These are phyloP conservation scores for Leptinotarsa juncta DNA, from an alignment of 2,888 invertebrate species.

Conservation along the genomic window DNA sequence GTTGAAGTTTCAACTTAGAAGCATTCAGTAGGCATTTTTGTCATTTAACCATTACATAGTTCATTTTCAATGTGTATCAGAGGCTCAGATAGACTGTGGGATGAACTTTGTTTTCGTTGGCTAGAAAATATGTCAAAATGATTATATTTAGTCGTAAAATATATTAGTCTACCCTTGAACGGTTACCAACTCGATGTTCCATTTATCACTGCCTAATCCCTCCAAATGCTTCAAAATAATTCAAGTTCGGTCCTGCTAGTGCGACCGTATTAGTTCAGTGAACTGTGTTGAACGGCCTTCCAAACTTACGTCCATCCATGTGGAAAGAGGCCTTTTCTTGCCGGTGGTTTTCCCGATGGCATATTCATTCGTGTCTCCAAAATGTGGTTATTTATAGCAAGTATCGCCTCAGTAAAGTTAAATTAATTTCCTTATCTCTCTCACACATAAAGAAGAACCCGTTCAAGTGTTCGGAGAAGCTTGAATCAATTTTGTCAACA, in stretches of 20 bases:
- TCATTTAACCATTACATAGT: too few species aligned
- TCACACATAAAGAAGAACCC: slow-evolving; percentile 30
- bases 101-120: too few species aligned
- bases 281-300: slow-evolving; percentile 1
- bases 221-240: not conserved
- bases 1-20: too few species aligned
- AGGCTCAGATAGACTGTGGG: too few species aligned
- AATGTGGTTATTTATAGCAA: slow-evolving; percentile 36
- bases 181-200: not conserved
- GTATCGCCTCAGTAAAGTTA: slow-evolving; percentile 34
- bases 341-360: slow-evolving; percentile 9
- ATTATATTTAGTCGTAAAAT: too few species aligned
- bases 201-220: not conserved
- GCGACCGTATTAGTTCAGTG: slow-evolving; percentile 18
- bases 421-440: slow-evolving; percentile 34
- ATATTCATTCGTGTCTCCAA: slow-evolving; percentile 15
- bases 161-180: not conserved
- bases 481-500: not conserved
- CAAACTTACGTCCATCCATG: slow-evolving; percentile 8
- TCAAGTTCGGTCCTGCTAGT: slow-evolving; percentile 1
- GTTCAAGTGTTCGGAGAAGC: slow-evolving; percentile 22
- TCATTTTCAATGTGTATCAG: too few species aligned
- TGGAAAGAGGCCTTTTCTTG: slow-evolving; percentile 15
- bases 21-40: too few species aligned
- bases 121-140: too few species aligned